Evolutionary conservation across 2,888 invertebrate species (phyloP), one percentile per base, ranked within the genome.

Genomic region (Campaea margaritaria): DNA sequence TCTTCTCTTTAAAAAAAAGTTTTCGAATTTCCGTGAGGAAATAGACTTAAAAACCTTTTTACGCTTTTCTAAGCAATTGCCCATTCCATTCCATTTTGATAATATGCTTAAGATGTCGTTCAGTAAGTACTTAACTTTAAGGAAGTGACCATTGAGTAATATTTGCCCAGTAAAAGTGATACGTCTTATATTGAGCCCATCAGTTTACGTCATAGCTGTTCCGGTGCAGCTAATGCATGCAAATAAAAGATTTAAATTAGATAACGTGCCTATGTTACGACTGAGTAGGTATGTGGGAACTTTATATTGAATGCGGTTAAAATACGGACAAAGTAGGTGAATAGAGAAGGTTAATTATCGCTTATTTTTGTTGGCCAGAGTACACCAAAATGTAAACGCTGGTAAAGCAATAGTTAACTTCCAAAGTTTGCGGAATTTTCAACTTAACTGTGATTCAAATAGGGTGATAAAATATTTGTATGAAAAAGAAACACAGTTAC

Each of bases 91-190:
- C 21, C 21, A 21, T 21, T 21, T 21, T 21, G 2, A 21, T 21
- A 21, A 21, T 5, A 5, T 5, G 5, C 3, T 21, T 21, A 5
- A 3, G 21, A 21, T 5, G 21, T 3, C 21, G 21, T 21, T 21
- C 2, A 21, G 21, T 5, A 21, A 21, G 21, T 49, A 39, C 13
- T 28, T 9, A 41, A 39, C 3, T 36, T 44, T 15, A 39, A 39
- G 43, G 48, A 55, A 55, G 43, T 55, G 15, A 27, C 5, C 15
- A 51, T 63, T 66, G 47, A 12, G 12, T 21, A 21, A 21, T 21
- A 21, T 36, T 34, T 15, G 38, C 36, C 14, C 1, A 59, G 60
- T 55, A 58, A 63, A 60, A 58, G 62, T 57, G 46, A 58, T 58
- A 36, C 65, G 36, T 43, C 28, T 54, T 39, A 43, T 43, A 55